Conservation (phyloP, 2,113 vertebrate species). For the Oryzias woworae region DNA sequence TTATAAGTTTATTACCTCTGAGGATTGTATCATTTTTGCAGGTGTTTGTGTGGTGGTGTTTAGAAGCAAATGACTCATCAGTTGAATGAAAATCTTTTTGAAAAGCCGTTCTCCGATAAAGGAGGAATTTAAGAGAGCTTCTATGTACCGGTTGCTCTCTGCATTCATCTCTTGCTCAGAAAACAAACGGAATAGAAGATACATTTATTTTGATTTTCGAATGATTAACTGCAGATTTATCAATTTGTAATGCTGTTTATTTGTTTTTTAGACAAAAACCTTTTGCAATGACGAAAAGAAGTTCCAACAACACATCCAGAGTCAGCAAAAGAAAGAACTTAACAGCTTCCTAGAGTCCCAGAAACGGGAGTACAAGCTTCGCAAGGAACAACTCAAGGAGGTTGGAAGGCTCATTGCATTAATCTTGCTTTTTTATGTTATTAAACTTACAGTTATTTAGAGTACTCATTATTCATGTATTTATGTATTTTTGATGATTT, state of each 20-base stretch:
- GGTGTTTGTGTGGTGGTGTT: too few relatives aligned
- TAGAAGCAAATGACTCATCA: too few relatives aligned
- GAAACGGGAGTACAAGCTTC: constrained; percentile 97
- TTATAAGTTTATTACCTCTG: too few relatives aligned
- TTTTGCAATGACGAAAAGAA: constrained; percentile 97
- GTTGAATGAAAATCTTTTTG: too few relatives aligned
- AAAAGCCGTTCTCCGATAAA: too few relatives aligned
- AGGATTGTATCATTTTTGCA: too few relatives aligned
- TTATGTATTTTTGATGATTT: not conserved
- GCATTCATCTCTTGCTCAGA: too few relatives aligned
- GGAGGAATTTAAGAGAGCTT: too few relatives aligned
- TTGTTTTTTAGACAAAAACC: constrained; percentile 86
- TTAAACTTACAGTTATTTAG: not conserved
- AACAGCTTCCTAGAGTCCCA: constrained; percentile 96
- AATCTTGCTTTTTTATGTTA: not conserved
- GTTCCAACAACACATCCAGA: constrained; percentile 97
- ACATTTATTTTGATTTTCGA: too few relatives aligned
- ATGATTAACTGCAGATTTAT: too few relatives aligned
- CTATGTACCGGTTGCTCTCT: too few relatives aligned
- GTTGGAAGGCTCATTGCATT: constrained; percentile 52
- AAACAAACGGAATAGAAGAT: too few relatives aligned
- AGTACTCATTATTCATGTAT: not conserved
- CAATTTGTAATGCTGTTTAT: constrained; percentile 35
- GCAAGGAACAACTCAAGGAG: constrained; percentile 98
- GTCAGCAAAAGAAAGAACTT: constrained; percentile 97